phyloP scores from a whole-genome alignment of 2,797 vertebrate genomes.

The Anniella stebbinsi region DNA sequence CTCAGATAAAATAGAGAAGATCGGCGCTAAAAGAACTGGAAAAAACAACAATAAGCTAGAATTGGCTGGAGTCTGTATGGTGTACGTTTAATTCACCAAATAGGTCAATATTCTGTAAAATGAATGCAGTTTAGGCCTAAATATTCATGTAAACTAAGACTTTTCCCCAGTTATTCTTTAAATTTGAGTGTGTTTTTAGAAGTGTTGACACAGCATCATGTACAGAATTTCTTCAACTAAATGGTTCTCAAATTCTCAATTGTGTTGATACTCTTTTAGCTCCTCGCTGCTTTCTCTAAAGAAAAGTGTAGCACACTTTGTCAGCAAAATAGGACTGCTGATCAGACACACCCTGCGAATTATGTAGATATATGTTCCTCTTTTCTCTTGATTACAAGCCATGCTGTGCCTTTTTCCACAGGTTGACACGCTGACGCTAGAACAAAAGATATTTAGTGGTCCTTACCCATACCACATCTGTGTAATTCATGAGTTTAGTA shows the following conservation, averaged over 20 bases:
- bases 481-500: slow-evolving; percentile 97
- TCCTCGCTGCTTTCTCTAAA: rapidly evolving
- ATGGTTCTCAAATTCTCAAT: not conserved
- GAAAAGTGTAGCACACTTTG: not conserved
- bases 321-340: not conserved
- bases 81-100: not conserved
- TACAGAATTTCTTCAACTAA: not conserved
- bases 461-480: slow-evolving; percentile 98
- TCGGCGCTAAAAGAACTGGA: not conserved
- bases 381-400: slow-evolving; percentile 15
- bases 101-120: not conserved
- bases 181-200: not conserved
- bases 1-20: not conserved
- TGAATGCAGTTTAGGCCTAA: not conserved
- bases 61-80: not conserved
- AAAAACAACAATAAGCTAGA: not conserved
- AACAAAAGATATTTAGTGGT: slow-evolving; percentile 95
- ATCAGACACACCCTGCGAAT: rapidly evolving
- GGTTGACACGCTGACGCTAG: slow-evolving; percentile 93
- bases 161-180: not conserved
- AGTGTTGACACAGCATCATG: not conserved
- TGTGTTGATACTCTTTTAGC: not conserved
- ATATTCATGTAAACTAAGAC: not conserved
- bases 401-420: slow-evolving; percentile 65
- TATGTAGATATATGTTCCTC: not conserved